Base-by-base conservation (phyloP, 2,113 vertebrate species). In the Gymnorhina tibicen region DNA sequence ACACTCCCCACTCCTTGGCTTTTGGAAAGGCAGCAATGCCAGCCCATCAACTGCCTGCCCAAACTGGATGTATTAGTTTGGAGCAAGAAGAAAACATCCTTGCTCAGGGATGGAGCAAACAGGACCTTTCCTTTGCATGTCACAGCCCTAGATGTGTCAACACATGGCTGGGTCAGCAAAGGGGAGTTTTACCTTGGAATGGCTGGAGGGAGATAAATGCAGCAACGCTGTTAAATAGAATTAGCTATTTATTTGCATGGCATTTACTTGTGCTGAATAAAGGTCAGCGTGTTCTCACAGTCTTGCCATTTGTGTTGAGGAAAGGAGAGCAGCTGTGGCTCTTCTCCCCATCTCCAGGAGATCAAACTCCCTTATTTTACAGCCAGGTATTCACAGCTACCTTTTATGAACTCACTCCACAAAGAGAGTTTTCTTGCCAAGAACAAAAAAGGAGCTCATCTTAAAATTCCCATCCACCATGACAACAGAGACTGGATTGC, bases 201-300 rank as follows among this genome's bases (percentile, higher is more conserved):
- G 49, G 63, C 46, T 83, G 70, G n/a, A 32, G 63, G 18, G 30
- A 90, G 67, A 87, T 67, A 93, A 93, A 87, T 78, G 50, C 69
- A 78, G 55, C 60, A 41, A 52, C 0, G 1, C 47, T 85, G 68
- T 33, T 93, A 47, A 89, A 82, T 28, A 90, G 82, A 93, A 91
- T 79, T 73, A 91, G 59, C 14, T 68, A 5, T 87, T 95, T 95
- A 69, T 93, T 95, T 81, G 69, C 63, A 59, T 63, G 81, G 62
- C 87, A 89, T 96, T 95, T 95, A 59, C 75, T 20, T 47, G 69
- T 1, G 1, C 23, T 46, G 80, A 28, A 58, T 66, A 94, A 91
- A 96, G 87, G 95, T 96, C 91, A 95, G 7, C 23, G 60, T 84
- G 60, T 79, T 93, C 92, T 96, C 90, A 91, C 63, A 87, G 81